A percentile compares a stretch with the other conserved stretches of the same genome.
phyloP scores from a whole-genome alignment of 2,888 invertebrate genomes.

The Rhagonycha fulva region DNA sequence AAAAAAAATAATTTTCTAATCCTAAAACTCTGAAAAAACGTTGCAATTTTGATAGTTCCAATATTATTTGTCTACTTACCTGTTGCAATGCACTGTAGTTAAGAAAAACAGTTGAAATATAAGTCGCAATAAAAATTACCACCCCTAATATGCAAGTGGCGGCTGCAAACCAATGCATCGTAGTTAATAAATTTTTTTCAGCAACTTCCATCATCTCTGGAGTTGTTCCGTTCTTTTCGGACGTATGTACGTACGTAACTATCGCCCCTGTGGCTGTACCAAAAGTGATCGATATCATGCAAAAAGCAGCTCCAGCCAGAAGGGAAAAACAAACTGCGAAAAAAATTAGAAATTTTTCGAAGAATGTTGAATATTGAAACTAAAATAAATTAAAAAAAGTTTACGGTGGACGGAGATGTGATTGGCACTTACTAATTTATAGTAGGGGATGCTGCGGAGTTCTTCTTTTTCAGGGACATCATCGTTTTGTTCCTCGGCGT shows the following conservation, averaged over 20 bases:
- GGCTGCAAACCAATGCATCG: conserved; percentile 62
- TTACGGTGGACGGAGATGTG: no score
- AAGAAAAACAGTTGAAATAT: conserved; percentile 67
- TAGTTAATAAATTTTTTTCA: conserved; percentile 56
- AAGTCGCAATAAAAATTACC: conserved; percentile 64
- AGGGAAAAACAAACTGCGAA: conserved; percentile 63
- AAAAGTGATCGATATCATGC: conserved; percentile 70
- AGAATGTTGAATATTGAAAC: conserved; percentile 67
- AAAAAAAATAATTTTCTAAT: no score
- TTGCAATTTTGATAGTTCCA: no score
- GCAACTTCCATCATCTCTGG: conserved; percentile 38
- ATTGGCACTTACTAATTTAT: neutral
- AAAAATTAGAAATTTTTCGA: conserved; percentile 62
- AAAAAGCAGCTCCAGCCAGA: conserved; percentile 65
- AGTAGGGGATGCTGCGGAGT: neutral
- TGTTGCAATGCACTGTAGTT: conserved; percentile 74
- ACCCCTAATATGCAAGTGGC: conserved; percentile 66
- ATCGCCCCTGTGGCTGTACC: conserved; percentile 65
- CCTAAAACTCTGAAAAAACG: no score
- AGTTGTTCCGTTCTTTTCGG: neutral
- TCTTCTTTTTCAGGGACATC: neutral
- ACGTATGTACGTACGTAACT: conserved; percentile 47
- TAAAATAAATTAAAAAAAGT: conserved; percentile 46
- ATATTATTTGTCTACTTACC: conserved; percentile 49
- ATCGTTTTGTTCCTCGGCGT: neutral